phyloP scores from a whole-genome alignment of 2,888 invertebrate genomes.

The Drosophila borborema region DNA sequence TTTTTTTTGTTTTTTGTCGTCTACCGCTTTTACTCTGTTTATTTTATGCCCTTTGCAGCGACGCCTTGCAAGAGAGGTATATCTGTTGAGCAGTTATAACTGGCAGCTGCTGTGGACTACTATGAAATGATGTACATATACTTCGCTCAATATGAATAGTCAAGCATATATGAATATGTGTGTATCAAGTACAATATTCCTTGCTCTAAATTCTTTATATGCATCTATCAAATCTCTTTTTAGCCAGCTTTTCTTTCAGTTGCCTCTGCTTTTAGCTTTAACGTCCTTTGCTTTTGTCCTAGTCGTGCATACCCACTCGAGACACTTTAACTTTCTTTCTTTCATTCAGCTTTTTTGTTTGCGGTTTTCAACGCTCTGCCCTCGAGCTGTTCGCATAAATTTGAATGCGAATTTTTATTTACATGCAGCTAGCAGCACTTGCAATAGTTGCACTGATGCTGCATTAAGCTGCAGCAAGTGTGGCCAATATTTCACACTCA shows the following conservation, averaged over 20 bases:
- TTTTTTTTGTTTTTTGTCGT: neutral
- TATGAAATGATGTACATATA: neutral
- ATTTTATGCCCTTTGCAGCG: neutral
- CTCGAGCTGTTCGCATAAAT: conserved; percentile 52
- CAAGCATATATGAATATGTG: too few relatives aligned
- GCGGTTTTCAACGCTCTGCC: conserved; percentile 12
- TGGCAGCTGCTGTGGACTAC: neutral
- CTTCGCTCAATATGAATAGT: neutral
- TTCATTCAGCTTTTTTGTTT: neutral
- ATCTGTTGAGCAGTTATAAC: neutral
- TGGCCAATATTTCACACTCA: conserved; percentile 28
- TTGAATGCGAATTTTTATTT: conserved; percentile 57
- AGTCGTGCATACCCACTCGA: conserved; percentile 1
- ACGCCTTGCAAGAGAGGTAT: neutral
- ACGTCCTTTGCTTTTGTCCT: neutral
- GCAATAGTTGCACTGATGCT: conserved; percentile 9
- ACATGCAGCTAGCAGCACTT: conserved; percentile 21
- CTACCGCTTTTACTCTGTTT: neutral
- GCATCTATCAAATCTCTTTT: too few relatives aligned
- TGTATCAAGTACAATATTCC: too few relatives aligned
- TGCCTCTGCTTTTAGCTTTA: too few relatives aligned
- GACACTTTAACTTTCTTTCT: neutral
- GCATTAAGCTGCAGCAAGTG: conserved; percentile 31
- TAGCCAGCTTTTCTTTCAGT: too few relatives aligned
- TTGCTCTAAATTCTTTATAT: too few relatives aligned